Base-by-base conservation (phyloP, 2,888 invertebrate genomes). In the Tenthredo scrophulariae region DNA sequence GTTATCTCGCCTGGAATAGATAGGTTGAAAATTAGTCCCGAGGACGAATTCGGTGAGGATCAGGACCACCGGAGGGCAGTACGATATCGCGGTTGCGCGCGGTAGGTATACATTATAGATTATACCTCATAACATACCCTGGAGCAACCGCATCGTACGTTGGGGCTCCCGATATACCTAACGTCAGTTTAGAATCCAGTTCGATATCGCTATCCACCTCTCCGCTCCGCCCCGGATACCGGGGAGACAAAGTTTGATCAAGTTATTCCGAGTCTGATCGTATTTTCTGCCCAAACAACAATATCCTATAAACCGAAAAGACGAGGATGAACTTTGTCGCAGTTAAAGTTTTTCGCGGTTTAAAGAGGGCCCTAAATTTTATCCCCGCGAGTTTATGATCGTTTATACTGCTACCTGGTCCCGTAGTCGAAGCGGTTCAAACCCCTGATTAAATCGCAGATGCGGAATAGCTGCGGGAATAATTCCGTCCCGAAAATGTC, bases 31-130 rank as follows among this genome's bases (percentile, higher is more conserved):
- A 83, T 83, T 67, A 83, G 67, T 83, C 83, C 62, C 50, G 18
- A 37, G 37, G 43, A 80, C 18, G 40, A 58, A 10, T 70, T 62
- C 80, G n/a, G 43, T 26, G 43, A 83, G 46, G 40, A 65, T 29
- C 83, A 70, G 70, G 83, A 83, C 83, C 83, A 83, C 83, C 83
- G 83, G 83, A 83, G 83, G 83, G 83, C 83, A 80, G 6, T 18
- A 26, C 26, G 83, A 83, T 83, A 83, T 65, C 83, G 29, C 70
- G 46, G 67, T 18, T 22, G 62, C 80, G 80, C 22, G 58, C 62
- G 80, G 80, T 80, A 80, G 58, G 80, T 62, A 40, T 33, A 33
- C 62, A 22, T 80, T 62, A 37, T 62, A 80, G 80, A 80, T 80
- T 80, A 80, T 62, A 62, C 62, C 62, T 80, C 50, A 50, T 80